phyloP scores from a whole-genome alignment of 2,797 vertebrate species.

The Acridotheres tristis region DNA sequence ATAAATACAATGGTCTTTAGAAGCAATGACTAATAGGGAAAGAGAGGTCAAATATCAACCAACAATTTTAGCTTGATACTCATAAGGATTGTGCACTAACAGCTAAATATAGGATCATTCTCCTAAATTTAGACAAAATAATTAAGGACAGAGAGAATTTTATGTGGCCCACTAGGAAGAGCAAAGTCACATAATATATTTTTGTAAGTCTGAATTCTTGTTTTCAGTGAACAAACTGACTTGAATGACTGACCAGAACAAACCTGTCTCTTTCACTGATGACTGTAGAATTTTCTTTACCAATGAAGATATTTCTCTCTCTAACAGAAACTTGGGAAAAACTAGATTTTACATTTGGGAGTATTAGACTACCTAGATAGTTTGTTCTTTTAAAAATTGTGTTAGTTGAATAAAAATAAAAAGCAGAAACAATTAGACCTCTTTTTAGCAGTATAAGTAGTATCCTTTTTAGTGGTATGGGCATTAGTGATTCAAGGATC shows the following conservation, averaged over 20 bases:
- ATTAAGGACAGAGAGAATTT: background rate
- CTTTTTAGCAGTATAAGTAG: background rate
- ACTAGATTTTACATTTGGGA: background rate
- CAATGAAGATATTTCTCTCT: background rate
- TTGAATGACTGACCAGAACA: background rate
- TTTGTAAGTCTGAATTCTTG: background rate
- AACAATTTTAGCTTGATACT: constrained; percentile 3
- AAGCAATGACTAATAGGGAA: constrained; percentile 15
- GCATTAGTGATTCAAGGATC: background rate
- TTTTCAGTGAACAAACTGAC: background rate
- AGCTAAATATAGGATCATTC: constrained; percentile 17
- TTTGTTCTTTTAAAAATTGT: background rate
- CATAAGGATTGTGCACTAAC: background rate
- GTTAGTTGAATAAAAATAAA: background rate
- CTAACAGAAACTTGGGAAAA: background rate
- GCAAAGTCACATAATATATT: background rate
- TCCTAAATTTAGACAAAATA: constrained; percentile 31
- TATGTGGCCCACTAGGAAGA: background rate
- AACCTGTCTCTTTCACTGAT: background rate
- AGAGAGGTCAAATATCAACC: constrained; percentile 25
- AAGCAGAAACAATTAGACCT: background rate
- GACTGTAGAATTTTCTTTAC: background rate
- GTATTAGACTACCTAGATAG: background rate
- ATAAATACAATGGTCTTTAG: background rate
- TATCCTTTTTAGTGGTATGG: background rate